Conservation (phyloP, 2,113 vertebrate genomes). For the Erinaceus europaeus region DNA sequence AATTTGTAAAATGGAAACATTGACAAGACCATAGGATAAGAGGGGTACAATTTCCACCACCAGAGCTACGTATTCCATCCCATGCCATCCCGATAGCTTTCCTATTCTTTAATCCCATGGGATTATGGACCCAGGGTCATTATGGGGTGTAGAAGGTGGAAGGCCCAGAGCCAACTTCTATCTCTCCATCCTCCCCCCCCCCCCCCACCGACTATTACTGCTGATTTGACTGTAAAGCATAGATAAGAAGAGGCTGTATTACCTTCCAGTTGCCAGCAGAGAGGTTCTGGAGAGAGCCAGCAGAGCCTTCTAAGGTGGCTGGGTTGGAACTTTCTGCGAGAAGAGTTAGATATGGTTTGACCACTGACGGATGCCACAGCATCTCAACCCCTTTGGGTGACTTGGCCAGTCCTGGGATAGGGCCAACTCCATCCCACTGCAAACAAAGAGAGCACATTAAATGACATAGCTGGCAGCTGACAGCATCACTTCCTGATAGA, state of each 20-base stretch:
- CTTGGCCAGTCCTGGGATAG: constrained; percentile 96
- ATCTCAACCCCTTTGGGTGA: constrained; percentile 97
- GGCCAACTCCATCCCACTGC: constrained; percentile 98
- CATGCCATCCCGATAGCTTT: background rate
- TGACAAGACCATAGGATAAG: no score
- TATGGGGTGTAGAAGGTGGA: no score
- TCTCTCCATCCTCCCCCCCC: background rate
- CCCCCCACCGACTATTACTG: no score
- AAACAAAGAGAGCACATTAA: background rate
- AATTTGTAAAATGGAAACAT: no score
- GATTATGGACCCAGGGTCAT: no score
- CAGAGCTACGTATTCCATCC: no score
- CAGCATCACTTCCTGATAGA: background rate
- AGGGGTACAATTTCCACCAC: no score
- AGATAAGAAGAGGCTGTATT: background rate
- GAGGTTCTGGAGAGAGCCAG: constrained; percentile 96
- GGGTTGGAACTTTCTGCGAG: constrained; percentile 98
- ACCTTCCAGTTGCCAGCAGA: constrained; percentile 99
- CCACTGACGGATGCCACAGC: constrained; percentile 97
- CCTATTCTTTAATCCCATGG: background rate
- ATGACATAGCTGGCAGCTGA: background rate
- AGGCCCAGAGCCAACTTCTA: background rate
- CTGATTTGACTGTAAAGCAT: background rate
- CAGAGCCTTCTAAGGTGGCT: constrained; percentile 96
- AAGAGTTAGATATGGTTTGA: constrained; percentile 96